Percentiles rank a stretch among this genome's conserved stretches.
Conservation (phyloP, 1,140 invertebrate species). For the Scaptomyza hsui region DNA sequence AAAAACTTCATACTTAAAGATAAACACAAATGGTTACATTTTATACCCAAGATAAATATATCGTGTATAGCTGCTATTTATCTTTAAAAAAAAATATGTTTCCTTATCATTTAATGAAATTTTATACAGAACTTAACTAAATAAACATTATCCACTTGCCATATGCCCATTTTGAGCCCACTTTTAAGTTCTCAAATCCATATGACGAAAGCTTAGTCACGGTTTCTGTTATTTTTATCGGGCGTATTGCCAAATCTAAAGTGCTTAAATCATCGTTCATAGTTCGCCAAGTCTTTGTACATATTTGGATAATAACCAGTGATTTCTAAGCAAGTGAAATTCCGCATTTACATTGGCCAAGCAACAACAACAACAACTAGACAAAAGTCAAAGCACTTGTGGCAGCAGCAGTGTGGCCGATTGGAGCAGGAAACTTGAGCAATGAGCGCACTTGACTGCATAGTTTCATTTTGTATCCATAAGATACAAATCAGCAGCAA, state of each 20-base stretch:
- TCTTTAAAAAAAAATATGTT: no score
- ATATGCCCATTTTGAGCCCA: background rate
- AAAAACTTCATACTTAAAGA: no score
- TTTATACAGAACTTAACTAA: background rate
- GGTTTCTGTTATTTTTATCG: background rate
- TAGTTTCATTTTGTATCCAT: conserved; percentile 56
- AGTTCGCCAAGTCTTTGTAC: conserved; percentile 16
- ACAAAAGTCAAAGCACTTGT: conserved; percentile 62
- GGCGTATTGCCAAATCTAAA: conserved; percentile 17
- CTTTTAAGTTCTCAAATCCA: background rate
- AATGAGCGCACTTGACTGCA: conserved; percentile 68
- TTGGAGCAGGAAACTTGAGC: conserved; percentile 73
- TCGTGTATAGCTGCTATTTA: no score
- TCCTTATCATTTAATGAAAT: no score
- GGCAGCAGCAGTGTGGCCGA: conserved; percentile 37
- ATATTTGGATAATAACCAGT: conserved; percentile 35
- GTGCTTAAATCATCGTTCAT: conserved; percentile 30
- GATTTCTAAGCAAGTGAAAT: conserved; percentile 51
- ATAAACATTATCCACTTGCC: background rate
- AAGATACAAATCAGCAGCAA: conserved; percentile 47
- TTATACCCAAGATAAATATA: no score
- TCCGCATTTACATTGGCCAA: conserved; percentile 46
- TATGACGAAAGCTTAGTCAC: background rate
- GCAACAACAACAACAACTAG: conserved; percentile 16
- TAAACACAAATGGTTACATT: no score